Evolutionary conservation across 92 coral and sea anemone genomes (phyloP), one percentile per base, ranked within the genome.

Genomic region (Paramuricea clavata): DNA sequence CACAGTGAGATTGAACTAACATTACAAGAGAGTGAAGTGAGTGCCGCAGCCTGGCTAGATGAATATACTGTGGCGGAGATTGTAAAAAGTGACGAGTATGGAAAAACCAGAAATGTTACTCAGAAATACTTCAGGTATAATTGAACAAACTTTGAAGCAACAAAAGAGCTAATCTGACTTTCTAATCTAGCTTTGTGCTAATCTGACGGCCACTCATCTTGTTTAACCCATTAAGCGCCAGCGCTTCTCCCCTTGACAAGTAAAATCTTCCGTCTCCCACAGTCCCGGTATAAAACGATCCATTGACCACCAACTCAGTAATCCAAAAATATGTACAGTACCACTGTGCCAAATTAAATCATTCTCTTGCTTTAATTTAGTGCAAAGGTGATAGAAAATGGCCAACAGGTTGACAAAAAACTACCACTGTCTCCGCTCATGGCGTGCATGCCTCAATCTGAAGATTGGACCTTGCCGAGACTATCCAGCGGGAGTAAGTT

Each of bases 41-140:
- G 90, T 85, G 98, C 98, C 26, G 87, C 95, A 12, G 88, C 98
- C 16, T 95, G 98, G 98, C 83, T 95, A 16, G 98, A 95, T 50
- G 83, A 89, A 76, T 71, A 69, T 49, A 86, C 82, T 2, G 89
- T 86, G 8, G 39, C 89, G 9, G 95, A 94, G 26, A 82, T 89
- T 15, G 95, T 91, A 15, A 49, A 68, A 7, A 95, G 98, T 85
- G 98, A 95, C 90, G 98, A 95, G 70, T 92, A 92, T 65, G 98
- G 98, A 1, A 97, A 95, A 77, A 90, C 90, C 0, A 92, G 87
- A 36, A 92, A 86, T 74, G 91, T 89, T 23, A 92, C 93, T 15
- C 90, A 83, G 61, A 92, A 93, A 87, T 94, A 92, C 76, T 92
- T 94, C 80, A 81, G 85, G 97, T 94, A 33, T 54, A 94, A 61